Evolutionary conservation across 2,113 vertebrate genomes (phyloP).

Genomic region (Thryonomys swinderianus): DNA sequence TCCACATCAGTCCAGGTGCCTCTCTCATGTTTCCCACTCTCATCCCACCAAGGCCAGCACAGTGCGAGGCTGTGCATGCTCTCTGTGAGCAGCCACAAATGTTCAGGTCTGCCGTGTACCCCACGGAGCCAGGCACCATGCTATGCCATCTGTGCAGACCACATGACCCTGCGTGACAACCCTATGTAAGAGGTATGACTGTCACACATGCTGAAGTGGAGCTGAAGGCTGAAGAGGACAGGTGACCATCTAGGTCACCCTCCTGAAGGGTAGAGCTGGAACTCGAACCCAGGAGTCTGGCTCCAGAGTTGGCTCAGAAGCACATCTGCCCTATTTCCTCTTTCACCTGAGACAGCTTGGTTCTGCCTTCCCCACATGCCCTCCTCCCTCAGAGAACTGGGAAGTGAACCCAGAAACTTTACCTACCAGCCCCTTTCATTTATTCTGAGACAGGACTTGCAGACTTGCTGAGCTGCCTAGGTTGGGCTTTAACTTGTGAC

Average conservation of each 20-base stretch:
- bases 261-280: neutral
- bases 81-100: neutral
- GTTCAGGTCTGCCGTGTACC: neutral
- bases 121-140: neutral
- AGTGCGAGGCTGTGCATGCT: neutral
- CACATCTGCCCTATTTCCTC: neutral
- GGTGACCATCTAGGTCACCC: no score
- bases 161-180: neutral
- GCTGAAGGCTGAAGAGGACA: neutral
- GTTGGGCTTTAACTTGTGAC: neutral
- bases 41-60: neutral
- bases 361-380: neutral
- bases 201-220: neutral
- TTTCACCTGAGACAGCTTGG: neutral
- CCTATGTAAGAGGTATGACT: neutral
- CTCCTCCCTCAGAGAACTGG: neutral
- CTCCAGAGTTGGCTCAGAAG: neutral
- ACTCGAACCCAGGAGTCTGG: neutral
- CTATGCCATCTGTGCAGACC: neutral
- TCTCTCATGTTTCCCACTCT: neutral
- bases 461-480: neutral
- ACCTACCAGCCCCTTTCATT: neutral
- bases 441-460: neutral
- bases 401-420: neutral
- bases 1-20: neutral